Evolutionary conservation across 1,140 invertebrate species (phyloP), one percentile per base, ranked within the genome.

Genomic region (Drosophila elegans): DNA sequence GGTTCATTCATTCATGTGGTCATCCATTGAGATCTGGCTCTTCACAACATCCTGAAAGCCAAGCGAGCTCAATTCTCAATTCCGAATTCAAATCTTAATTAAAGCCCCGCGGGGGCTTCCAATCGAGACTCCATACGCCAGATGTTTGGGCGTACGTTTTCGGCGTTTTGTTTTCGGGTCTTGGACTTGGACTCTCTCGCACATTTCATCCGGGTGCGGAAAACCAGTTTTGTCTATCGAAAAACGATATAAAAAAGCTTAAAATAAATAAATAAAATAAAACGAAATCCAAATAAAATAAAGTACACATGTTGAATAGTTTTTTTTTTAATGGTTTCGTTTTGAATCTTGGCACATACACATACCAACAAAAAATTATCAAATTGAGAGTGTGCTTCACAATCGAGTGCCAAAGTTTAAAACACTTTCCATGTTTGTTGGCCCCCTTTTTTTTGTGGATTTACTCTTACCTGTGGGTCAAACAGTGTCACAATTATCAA

Each of bases 71-170:
- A 68, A 71, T 72, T 72, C 68, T 72, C 68, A 72, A 16, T 16
- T 54, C 64, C 34, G 53, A 72, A 66, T 45, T 52, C 61, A 68
- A 72, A 71, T 71, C 68, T 71, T 71, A 71, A 71, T 72, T 72
- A 71, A 72, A 71, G 68, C 66, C 68, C 49, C 68, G 68, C 54
- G 39, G 54, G 44, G 52, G 68, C 44, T 52, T 44, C 21, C 61
- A 68, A 66, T 66, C 61, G 64, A 68, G 46, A 68, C 51, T 68
- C 59, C 64, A 68, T 13, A 34, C 29, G 29, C 64, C 51, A 72
- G 68, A 71, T 72, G 64, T 72, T 71, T 71, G 44, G 64, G 44
- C 52, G 52, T 36, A 44, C 10, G 49, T 67, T 69, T 62, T 27
- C 7, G 46, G 32, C 10, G n/a, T 63, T 55, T 46, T 69, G 41